Base-by-base conservation (phyloP, 2,113 vertebrate genomes). In the Mesembrinibis cayennensis region DNA sequence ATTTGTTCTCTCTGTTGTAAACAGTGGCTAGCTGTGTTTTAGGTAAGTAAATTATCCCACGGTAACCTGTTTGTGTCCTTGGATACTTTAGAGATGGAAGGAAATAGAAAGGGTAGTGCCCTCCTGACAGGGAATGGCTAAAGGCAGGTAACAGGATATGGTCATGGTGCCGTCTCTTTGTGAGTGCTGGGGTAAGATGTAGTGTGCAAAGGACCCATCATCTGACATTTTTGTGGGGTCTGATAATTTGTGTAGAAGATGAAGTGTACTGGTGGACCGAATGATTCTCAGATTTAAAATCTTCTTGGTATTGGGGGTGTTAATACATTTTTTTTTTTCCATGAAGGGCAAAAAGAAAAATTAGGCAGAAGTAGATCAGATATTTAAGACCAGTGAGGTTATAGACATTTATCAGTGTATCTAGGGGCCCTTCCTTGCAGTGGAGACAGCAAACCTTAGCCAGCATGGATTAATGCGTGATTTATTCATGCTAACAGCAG, bases 71-170 rank as follows among this genome's bases (percentile, higher is more conserved):
- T 59, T 38, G n/a, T 55, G 40, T 21, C 25, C 45, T 76, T 44
- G 11, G 44, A n/a, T 63, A 30, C 34, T 32, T 22, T 55, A 21
- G 40, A 69, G 49, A 7, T 29, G 42, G 63, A 66, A 36, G 13
- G 34, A 45, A 45, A 27, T 10, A 47, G 27, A n/a, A n/a, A 27
- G 8, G 38, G 22, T 14, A 23, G 34, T 36, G 36, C 21, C 4
- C 22, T 55, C 22, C 30, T 67, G 22, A 30, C 34, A 42, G 20
- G 49, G 53, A 36, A 26, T 34, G 14, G 12, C 26, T 55, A 15
- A 59, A 49, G 30, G 14, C 17, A 17, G 30, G 34, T 52, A 16
- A 30, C 0, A 1, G 45, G 38, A 21, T 32, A 20, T 1, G 0
- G 56, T 82, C 29, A 3, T 34, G 18, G 8, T 47, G 25, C 7